A percentile compares a stretch with the other conserved stretches of the same genome.
These are phyloP conservation scores for Drosophila pseudotalamancana DNA, from an alignment of 2,888 invertebrate genomes.

Conservation along the genomic window DNA sequence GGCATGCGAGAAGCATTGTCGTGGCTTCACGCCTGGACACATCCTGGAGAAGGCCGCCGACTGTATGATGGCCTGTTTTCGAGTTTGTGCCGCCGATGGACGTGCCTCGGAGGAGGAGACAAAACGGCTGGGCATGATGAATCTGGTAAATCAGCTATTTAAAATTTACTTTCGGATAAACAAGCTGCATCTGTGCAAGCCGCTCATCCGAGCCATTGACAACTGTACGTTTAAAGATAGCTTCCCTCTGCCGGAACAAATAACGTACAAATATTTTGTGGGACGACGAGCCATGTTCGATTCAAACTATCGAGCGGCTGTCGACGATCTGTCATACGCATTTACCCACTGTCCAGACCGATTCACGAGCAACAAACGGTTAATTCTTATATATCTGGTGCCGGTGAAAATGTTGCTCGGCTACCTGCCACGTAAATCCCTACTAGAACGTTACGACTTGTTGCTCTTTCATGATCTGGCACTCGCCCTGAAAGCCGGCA, in stretches of 20 bases:
- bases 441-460: conserved; percentile 95
- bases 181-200: conserved; percentile 95
- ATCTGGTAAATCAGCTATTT: conserved; percentile 97
- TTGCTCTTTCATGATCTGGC: conserved; percentile 95
- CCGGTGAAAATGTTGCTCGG: conserved; percentile 99
- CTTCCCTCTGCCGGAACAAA: conserved; percentile 95
- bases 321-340: conserved; percentile 95
- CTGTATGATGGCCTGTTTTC: conserved; percentile 95
- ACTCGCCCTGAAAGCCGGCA: conserved; percentile 94
- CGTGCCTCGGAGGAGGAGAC: conserved; percentile 93
- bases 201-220: conserved; percentile 98
- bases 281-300: conserved; percentile 99
- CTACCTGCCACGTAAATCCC: conserved; percentile 93
- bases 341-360: conserved; percentile 94
- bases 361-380: conserved; percentile 93
- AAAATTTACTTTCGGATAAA: conserved; percentile 97
- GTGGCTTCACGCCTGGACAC: conserved; percentile 83
- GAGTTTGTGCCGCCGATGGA: conserved; percentile 95
- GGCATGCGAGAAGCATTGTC: conserved; percentile 88
- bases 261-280: conserved; percentile 98
- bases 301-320: conserved; percentile 96
- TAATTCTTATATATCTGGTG: conserved; percentile 97
- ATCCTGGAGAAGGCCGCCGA: conserved; percentile 96
- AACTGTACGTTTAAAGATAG: conserved; percentile 94
- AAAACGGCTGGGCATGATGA: conserved; percentile 98